Evolutionary conservation across 2,888 invertebrate genomes (phyloP).

Genomic region (Troides aeacus): DNA sequence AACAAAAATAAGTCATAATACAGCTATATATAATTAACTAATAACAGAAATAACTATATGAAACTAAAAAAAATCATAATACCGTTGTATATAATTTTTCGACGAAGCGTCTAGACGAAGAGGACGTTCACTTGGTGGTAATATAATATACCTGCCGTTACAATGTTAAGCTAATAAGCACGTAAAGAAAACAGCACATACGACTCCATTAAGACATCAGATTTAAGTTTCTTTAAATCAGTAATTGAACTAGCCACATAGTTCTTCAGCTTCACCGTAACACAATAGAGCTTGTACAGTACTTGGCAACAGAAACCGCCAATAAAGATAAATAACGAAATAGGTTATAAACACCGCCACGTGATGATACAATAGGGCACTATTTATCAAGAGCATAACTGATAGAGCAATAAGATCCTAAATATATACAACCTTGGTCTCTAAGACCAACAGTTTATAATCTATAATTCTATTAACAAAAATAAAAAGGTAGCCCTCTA

Average conservation of each 20-base stretch:
- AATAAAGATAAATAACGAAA: not conserved
- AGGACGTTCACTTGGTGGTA: too few relatives aligned
- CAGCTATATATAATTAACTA: not conserved
- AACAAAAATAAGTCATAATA: not conserved
- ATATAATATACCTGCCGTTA: not conserved
- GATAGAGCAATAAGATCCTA: not conserved
- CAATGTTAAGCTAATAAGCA: not conserved
- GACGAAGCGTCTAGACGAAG: too few relatives aligned
- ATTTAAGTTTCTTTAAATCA: not conserved
- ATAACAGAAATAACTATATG: not conserved
- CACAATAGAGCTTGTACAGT: not conserved
- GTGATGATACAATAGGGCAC: conserved; percentile 11
- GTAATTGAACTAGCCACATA: not conserved
- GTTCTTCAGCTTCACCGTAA: not conserved
- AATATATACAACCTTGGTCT: not conserved
- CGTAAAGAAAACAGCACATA: not conserved
- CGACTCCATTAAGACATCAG: not conserved
- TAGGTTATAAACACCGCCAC: not conserved
- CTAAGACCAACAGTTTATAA: not conserved
- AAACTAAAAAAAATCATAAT: too few relatives aligned
- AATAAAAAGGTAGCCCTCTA: not conserved
- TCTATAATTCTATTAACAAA: not conserved
- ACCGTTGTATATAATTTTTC: too few relatives aligned
- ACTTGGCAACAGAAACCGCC: not conserved
- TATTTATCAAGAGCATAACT: not conserved